Conservation (phyloP, 92 coral and sea anemone genomes). For the Porites evermanni region DNA sequence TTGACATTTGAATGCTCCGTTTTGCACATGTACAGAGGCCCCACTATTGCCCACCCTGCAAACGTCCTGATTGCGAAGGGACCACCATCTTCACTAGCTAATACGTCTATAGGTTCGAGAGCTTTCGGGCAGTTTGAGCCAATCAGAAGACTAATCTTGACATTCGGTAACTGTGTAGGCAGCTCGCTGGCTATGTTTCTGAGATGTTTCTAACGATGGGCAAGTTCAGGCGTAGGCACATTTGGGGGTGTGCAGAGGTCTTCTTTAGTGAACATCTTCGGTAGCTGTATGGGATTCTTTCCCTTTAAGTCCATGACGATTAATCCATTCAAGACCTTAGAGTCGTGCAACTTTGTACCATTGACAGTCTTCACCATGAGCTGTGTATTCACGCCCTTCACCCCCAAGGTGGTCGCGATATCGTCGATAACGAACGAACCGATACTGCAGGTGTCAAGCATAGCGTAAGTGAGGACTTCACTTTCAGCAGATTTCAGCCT, state of each 20-base stretch:
- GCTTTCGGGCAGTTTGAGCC: constrained; percentile 67
- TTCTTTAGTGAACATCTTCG: constrained; percentile 49
- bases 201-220: constrained; percentile 45
- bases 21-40: constrained; percentile 30
- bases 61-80: constrained; percentile 58
- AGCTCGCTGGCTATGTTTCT: constrained; percentile 27
- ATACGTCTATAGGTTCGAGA: constrained; percentile 42
- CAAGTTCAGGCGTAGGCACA: constrained; percentile 20
- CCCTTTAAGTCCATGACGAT: constrained; percentile 56
- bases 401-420: constrained; percentile 1
- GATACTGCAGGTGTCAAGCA: constrained; percentile 66
- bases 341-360: constrained; percentile 37
- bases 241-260: constrained; percentile 21
- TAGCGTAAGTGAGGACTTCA: constrained; percentile 54
- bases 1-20: constrained; percentile 12
- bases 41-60: constrained; percentile 67
- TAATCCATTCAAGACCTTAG: constrained; percentile 47
- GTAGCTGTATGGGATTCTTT: constrained; percentile 35
- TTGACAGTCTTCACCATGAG: constrained; percentile 51
- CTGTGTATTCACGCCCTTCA: constrained; percentile 32
- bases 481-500: constrained; percentile 28
- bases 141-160: constrained; percentile 53
- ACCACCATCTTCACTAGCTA: constrained; percentile 47
- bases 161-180: constrained; percentile 37
- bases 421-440: constrained; percentile 60